Conservation (phyloP, 2,113 vertebrate genomes). For the Neoarius graeffei region DNA sequence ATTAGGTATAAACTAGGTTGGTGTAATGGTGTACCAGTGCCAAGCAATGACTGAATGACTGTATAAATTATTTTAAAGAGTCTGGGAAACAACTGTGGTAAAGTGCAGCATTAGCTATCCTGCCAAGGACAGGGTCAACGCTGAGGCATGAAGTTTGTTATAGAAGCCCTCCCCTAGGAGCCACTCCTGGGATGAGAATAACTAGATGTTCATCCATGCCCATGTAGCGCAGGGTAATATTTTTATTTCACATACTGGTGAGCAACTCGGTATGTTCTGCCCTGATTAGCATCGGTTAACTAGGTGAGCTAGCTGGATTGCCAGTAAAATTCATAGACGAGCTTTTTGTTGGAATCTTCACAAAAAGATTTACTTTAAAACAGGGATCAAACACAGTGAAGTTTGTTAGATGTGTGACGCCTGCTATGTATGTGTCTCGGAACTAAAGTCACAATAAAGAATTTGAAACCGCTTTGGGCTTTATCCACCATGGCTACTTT, state of each 20-base stretch:
- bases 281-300: too few species aligned
- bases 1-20: neutral
- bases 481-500: neutral
- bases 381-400: neutral
- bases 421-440: neutral
- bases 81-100: neutral
- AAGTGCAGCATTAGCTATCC: neutral
- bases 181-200: neutral
- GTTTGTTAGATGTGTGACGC: neutral
- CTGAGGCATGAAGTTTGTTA: neutral
- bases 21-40: too few species aligned
- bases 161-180: neutral
- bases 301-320: neutral
- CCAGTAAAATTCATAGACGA: neutral
- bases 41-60: neutral
- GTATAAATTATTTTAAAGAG: neutral
- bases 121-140: neutral
- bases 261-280: neutral
- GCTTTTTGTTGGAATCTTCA: neutral
- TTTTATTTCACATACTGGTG: neutral
- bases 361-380: neutral
- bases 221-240: neutral
- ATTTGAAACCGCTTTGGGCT: neutral
- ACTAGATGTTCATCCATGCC: neutral
- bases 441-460: neutral